These are phyloP conservation scores for Arctopsyche grandis DNA, from an alignment of 1,140 invertebrate species.

Conservation along the genomic window DNA sequence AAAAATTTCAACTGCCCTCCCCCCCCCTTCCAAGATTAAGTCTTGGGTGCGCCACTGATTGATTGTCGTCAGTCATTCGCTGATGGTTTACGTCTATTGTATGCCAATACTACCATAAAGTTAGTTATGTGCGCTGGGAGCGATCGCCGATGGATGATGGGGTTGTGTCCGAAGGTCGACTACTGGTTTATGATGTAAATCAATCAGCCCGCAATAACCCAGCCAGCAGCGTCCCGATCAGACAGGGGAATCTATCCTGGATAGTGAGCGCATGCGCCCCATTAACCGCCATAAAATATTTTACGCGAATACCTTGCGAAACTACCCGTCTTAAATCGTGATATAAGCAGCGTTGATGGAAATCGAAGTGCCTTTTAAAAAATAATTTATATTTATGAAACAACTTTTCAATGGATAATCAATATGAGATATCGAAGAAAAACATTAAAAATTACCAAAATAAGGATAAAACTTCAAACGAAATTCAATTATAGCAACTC, in stretches of 20 bases:
- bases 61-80: no score
- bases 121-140: no score
- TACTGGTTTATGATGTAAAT: constrained; percentile 35
- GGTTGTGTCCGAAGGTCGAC: constrained; percentile 17
- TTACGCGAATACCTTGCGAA: constrained; percentile 19
- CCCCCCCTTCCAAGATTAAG: no score
- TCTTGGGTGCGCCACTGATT: no score
- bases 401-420: no score
- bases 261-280: constrained; percentile 2
- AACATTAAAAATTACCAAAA: no score
- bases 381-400: no score
- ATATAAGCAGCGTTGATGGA: constrained; percentile 37
- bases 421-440: no score
- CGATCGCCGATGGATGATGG: neutral
- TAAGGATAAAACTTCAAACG: no score
- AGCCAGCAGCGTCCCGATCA: neutral
- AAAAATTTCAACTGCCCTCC: no score
- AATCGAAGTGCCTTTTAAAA: no score
- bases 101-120: neutral
- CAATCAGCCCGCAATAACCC: constrained; percentile 22
- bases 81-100: neutral
- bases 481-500: no score
- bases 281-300: constrained; percentile 46
- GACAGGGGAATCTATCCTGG: constrained; percentile 6
- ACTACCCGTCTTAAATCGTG: constrained; percentile 12